A percentile compares a stretch with the other conserved stretches of the same genome.
These are phyloP conservation scores for Diogma glabrata DNA, from an alignment of 2,888 invertebrate species.

Conservation along the genomic window DNA sequence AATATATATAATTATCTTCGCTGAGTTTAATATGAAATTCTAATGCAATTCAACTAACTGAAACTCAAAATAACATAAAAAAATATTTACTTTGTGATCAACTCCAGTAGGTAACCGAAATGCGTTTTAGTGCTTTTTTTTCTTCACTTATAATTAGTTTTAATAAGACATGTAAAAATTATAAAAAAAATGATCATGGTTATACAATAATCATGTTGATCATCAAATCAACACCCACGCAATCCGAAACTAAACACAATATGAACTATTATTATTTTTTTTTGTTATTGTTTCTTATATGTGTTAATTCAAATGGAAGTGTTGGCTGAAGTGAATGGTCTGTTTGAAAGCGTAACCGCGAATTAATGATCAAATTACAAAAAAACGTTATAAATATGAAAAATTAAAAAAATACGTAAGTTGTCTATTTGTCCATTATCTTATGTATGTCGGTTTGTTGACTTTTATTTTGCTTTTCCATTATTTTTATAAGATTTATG, in stretches of 20 bases:
- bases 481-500: no score
- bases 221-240: conserved; percentile 5
- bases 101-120: conserved; percentile 5
- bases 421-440: conserved; percentile 8
- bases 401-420: conserved; percentile 1
- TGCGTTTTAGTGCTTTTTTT: no score
- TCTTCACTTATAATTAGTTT: no score
- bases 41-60: no score
- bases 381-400: conserved; percentile 4
- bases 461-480: no score
- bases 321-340: conserved; percentile 8
- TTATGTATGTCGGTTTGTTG: conserved; percentile 7
- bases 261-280: not conserved
- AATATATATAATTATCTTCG: no score
- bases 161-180: not conserved
- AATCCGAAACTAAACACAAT: not conserved
- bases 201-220: conserved; percentile 4
- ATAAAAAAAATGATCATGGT: conserved; percentile 4
- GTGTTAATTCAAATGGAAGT: conserved; percentile 5
- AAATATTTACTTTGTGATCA: no score
- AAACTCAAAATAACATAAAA: no score
- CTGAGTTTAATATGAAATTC: no score
- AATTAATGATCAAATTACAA: conserved; percentile 9
- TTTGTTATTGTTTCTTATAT: not conserved
- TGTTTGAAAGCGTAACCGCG: conserved; percentile 9